Evolutionary conservation across 2,888 invertebrate genomes (phyloP), one percentile per base, ranked within the genome.

Genomic region (Actias luna): DNA sequence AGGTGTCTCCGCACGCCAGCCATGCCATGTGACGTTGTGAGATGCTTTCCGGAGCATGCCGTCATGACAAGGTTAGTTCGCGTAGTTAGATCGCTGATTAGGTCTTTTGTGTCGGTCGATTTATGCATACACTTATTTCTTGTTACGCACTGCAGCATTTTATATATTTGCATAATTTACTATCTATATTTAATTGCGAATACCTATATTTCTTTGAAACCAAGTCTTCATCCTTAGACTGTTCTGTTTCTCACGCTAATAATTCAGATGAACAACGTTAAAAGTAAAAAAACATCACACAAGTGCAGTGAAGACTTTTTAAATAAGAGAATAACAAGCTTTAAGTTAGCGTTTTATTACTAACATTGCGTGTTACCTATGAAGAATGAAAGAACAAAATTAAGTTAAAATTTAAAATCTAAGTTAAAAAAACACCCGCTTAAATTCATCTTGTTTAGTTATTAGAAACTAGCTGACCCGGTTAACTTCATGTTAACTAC

Each of bases 21-120:
- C 65, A 63, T 58, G 61, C 64, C 64, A 59, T 42, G 66, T 66
- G 69, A 68, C 67, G 58, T 63, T 67, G 69, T 65, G 64, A 63
- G 58, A 57, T 63, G 66, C 62, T 63, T 70, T 69, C 73, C 69
- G 64, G 67, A 63, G 46, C 58, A 42, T 42, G 50, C 31, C 64
- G 52, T 42, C 64, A 61, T 59, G 62, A 62, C 72, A 66, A 67
- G 69, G 68, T 63, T 65, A 68, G 65, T 52, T 68, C 65, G 66
- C 64, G 67, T 55, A 55, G 55, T 59, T 50, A 62, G 66, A 65
- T 68, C 66, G 42, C 60, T 62, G 67, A 67, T 69, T 66, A 66
- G 63, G 18, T 62, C 55, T 55, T n/a, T 18, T 60, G 60, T 58
- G 60, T 63, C 46, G 42, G 50, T 39, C 27, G 18, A 60, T 63